phyloP scores from a whole-genome alignment of 1,140 invertebrate genomes.

The Drosophila orena region DNA sequence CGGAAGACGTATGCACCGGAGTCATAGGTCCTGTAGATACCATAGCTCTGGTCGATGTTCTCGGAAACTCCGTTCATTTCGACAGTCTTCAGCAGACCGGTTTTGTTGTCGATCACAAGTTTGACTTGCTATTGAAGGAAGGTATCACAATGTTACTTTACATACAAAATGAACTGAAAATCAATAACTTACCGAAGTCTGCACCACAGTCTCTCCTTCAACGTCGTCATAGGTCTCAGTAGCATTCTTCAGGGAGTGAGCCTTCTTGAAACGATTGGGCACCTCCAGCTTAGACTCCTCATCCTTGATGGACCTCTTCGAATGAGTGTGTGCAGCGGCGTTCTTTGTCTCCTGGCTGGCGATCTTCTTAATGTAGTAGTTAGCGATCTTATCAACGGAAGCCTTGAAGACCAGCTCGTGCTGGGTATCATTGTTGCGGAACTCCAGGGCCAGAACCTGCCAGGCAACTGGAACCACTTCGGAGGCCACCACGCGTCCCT shows the following conservation, averaged over 20 bases:
- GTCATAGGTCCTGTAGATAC: constrained; percentile 90
- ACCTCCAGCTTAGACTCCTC: background rate
- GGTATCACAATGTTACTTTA: background rate
- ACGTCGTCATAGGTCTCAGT: constrained; percentile 19
- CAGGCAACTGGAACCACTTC: constrained; percentile 89
- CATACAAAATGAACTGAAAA: too few species aligned
- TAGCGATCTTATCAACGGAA: constrained; percentile 65
- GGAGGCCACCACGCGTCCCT: constrained; percentile 68
- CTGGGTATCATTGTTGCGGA: constrained; percentile 87
- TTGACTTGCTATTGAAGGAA: constrained; percentile 44
- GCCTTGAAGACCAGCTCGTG: constrained; percentile 90
- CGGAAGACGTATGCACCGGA: constrained; percentile 96
- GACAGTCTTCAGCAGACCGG: constrained; percentile 86
- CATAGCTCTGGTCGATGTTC: constrained; percentile 88
- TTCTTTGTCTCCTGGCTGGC: background rate
- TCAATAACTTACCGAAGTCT: constrained; percentile 53
- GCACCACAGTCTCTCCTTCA: constrained; percentile 43
- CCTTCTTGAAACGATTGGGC: constrained; percentile 25
- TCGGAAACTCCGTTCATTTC: constrained; percentile 85
- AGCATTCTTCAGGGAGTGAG: constrained; percentile 3
- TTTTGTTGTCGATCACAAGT: constrained; percentile 44
- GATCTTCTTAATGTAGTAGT: constrained; percentile 53
- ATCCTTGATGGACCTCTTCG: constrained; percentile 14
- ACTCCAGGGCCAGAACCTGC: constrained; percentile 87
- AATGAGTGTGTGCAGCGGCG: background rate